These are phyloP conservation scores for Philaethria dido DNA, from an alignment of 2,888 invertebrate species.

Conservation along the genomic window DNA sequence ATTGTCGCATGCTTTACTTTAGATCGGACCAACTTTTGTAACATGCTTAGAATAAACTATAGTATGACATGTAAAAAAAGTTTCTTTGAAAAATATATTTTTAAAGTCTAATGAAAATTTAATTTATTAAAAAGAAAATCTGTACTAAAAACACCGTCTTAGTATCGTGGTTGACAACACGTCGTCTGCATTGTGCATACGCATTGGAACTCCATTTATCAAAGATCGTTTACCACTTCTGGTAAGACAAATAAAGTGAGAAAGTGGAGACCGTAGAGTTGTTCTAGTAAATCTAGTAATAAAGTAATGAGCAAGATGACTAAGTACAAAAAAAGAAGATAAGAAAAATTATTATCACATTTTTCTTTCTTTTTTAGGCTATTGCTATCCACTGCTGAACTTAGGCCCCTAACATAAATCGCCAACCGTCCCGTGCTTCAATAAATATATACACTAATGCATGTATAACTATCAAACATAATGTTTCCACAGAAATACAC, in stretches of 20 bases:
- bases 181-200: background rate
- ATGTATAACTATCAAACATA: no score
- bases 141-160: background rate
- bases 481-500: background rate
- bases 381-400: background rate
- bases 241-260: no score
- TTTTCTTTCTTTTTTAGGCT: background rate
- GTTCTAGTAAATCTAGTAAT: no score
- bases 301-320: no score
- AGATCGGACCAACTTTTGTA: background rate
- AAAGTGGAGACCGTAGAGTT: no score
- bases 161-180: background rate
- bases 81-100: background rate
- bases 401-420: no score
- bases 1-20: conserved; percentile 33
- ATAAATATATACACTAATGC: no score
- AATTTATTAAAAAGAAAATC: background rate
- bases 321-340: no score
- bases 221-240: no score
- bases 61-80: no score
- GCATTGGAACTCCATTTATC: background rate
- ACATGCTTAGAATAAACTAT: conserved; percentile 3
- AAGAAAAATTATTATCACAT: no score
- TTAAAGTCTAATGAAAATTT: background rate
- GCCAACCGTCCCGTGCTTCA: no score